Base-by-base conservation (phyloP, 2,888 invertebrate species). In the Parnassius glacialis region DNA sequence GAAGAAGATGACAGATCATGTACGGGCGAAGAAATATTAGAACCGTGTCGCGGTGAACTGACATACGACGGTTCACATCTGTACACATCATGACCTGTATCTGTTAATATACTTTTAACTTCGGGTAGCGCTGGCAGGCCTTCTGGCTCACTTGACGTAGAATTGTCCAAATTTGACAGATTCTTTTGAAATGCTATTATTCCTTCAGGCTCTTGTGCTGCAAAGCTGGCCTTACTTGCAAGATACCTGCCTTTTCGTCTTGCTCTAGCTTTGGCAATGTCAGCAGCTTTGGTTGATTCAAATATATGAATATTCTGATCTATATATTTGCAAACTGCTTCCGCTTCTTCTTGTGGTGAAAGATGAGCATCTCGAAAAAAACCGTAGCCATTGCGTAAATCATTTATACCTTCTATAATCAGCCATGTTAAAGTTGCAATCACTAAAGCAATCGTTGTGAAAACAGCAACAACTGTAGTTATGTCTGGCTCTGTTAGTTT, bases 351-450 rank as follows among this genome's bases (percentile, higher is more conserved):
- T 65, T 85, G 80, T 0, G 87, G 84, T 10, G 83, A 73, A 25
- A 87, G 69, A 67, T 87, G 83, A 43, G 80, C 79, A 65, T 91
- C 90, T 60, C 90, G 77, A 66, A 83, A 91, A 67, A 90, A 91
- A 0, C 90, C 90, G 59, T 83, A 87, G 3, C 90, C 90, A 52
- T 79, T 78, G 2, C 81, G 81, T 3, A 90, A 69, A 62, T 90
- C 90, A 48, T 87, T 74, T 43, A 89, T 72, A 11, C 86, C 85
- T 77, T 91, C 90, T 5, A 79, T 68, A 20, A 85, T 66, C 11
- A 90, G 78, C 85, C 89, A 89, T 0, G 70, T 65, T 25, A 90
- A 71, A 10, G 88, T 86, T 2, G 76, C 76, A 50, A 86, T 51
- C 1, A 87, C 84, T 1, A 91, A 75, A 2, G 76, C 65, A 3